Base-by-base conservation (phyloP, 2,888 invertebrate genomes). In the Smittia sp. region DNA sequence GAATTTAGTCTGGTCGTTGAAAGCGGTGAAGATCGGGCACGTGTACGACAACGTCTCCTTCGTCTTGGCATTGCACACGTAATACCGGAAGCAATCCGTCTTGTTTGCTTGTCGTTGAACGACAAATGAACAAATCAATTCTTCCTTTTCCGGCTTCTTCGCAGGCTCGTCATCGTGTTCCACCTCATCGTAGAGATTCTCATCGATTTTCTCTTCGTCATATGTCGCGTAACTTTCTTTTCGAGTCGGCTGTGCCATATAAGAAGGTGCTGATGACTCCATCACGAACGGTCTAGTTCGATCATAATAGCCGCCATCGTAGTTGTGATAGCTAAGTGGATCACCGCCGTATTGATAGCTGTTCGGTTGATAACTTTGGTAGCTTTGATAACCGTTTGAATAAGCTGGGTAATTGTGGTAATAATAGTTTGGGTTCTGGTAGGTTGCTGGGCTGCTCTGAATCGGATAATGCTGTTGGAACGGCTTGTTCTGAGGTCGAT, bases 81-180 rank as follows among this genome's bases (percentile, higher is more conserved):
- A 85, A 75, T 85, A 85, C 27, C 80, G 83, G 1, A 80, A 81
- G 75, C 85, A 85, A 73, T 85, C 83, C 0, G 84, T 84, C n/a
- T 75, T 76, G 76, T 85, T 85, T 1, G 84, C 80, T 41, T 84
- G 80, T 0, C 85, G 80, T 2, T 83, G 78, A 0, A 83, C 83
- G 7, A 25, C 54, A 27, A 80, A 76, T 20, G 80, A 80, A 74
- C 85, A 85, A 4, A 82, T 81, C 46, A 85, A 78, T 1, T 83
- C 77, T 75, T 81, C 82, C 6, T 79, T 68, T 1, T 24, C 24
- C 32, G 63, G 20, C 25, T 32, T 46, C 3, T 13, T 15, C 3
- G 39, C 11, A 24, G 39, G 9, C 46, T 11, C 11, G 7, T 38
- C 46, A 65, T 24, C 15, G 18, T 1, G 9, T 15, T 58, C 58